Evolutionary conservation across 2,113 vertebrate species (phyloP), one percentile per base, ranked within the genome.

Genomic region (Podiceps cristatus): DNA sequence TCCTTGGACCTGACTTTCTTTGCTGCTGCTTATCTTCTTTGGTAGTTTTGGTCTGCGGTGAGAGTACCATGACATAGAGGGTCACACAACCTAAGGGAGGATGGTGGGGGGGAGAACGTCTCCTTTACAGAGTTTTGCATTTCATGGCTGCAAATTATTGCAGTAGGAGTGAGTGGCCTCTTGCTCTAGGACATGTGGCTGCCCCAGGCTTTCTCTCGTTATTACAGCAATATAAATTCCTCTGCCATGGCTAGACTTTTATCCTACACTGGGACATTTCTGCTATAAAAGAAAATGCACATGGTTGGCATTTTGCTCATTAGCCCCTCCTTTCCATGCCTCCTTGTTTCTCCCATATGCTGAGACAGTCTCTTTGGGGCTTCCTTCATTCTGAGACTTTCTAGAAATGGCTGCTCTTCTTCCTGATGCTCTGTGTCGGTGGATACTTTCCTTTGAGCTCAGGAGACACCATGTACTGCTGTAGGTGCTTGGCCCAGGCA

Each of bases 401-500:
- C 47, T 89, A 55, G 60, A 93, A 71, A 37, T 4, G 12, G 12
- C 11, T 68, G 28, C 7, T 35, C 1, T 40, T 58, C 63, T 74
- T 58, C 12, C 29, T 52, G 58, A 69, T 59, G 11, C 33, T 66
- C 49, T 80, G 49, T 5, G 23, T 40, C 29, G 80, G 40, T 1
- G 3, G 22, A 22, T 15, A 20, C 0, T 2, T 35, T 80, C 16
- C 12, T 73, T 1, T 29, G 37, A 56, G 16, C 16, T 75, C 14
- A 63, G 40, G 42, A 74, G 8, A 71, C 31, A 17, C 8, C 52
- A 19, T 0, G 7, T 7, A 6, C 23, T 63, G 31, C 27, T 68
- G 56, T 53, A 85, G 23, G 18, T 82, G 17, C 58, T 71, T 72
- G 60, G 37, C 15, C 8, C 18, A 40, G 50, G 18, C 69, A 75